Base-by-base conservation (phyloP, 2,113 vertebrate species). In the Heterochromis multidens region DNA sequence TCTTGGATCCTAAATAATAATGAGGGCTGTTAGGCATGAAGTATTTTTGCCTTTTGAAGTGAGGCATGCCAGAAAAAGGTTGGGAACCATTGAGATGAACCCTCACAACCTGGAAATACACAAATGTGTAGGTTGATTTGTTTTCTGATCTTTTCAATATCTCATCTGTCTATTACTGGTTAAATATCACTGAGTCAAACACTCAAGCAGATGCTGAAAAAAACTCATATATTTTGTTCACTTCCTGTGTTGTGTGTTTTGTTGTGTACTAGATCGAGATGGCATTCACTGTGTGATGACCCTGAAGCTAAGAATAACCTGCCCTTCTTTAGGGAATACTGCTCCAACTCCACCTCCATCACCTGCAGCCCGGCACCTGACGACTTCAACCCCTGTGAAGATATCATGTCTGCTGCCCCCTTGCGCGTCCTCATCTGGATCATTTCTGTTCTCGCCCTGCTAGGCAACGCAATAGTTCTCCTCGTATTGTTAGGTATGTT, bases 341-440 rank as follows among this genome's bases (percentile, higher is more conserved):
- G 98, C 90, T 92, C 91, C 79, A 97, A 96, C 88, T 84, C 91
- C 7, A 92, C 95, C 58, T 93, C 95, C 1, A 94, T 99, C 77
- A 93, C 59, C 86, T 99, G 99, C 89, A 97, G 91, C 62, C 98
- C 99, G 6, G 93, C 91, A 63, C 97, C 96, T 0, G 97, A 99
- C 52, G 97, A 94, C 6, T 99, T 99, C 77, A 99, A 99, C 90
- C 99, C 98, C 3, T 99, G 99, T 65, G 98, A 99, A 96, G 98
- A 99, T 89, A 98, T 99, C 87, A 99, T 99, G 98, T 96, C 96
- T 6, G 79, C 95, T 65, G 92, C 93, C 35, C 81, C 95, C 70
- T 96, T 99, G 56, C 94, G 98, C 29, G 93, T 98, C 82, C 93
- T 99, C 40, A 99, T 99, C 94, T 99, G 99, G 99, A 94, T 98